phyloP scores from a whole-genome alignment of 1,140 invertebrate genomes.

The Macrotrachela quadricornifera region DNA sequence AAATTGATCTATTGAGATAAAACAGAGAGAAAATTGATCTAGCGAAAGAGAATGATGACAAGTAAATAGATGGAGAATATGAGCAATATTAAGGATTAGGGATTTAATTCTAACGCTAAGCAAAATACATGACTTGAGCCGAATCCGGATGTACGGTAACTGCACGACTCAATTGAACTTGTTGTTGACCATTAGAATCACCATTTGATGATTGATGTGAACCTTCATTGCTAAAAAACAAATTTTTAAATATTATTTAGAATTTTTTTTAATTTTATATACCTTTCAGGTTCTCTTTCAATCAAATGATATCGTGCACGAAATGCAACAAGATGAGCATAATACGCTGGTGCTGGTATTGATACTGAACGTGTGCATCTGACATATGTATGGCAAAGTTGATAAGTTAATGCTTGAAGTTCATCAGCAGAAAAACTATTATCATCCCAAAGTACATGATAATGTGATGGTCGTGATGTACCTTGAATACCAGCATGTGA shows the following conservation, averaged over 20 bases:
- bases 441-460: conserved; percentile 98
- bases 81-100: no score
- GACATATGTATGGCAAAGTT: conserved; percentile 98
- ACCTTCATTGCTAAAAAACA: conserved; percentile 44
- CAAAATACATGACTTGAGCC: conserved; percentile 98
- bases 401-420: conserved; percentile 92
- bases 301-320: conserved; percentile 94
- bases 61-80: no score
- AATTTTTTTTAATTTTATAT: no score
- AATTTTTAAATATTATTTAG: no score
- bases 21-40: no score
- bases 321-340: conserved; percentile 96
- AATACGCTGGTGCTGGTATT: conserved; percentile 97
- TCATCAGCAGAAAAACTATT: conserved; percentile 95
- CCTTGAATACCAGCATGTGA: conserved; percentile 98
- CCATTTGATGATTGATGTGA: conserved; percentile 7
- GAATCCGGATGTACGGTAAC: conserved; percentile 97
- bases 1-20: no score
- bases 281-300: conserved; percentile 86
- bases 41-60: no score
- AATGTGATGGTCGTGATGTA: conserved; percentile 88
- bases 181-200: conserved; percentile 35
- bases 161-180: conserved; percentile 86
- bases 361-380: conserved; percentile 93
- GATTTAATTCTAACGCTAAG: conserved; percentile 34